Base-by-base conservation (phyloP, 1,140 invertebrate species). In the Acyrthosiphon pisum region DNA sequence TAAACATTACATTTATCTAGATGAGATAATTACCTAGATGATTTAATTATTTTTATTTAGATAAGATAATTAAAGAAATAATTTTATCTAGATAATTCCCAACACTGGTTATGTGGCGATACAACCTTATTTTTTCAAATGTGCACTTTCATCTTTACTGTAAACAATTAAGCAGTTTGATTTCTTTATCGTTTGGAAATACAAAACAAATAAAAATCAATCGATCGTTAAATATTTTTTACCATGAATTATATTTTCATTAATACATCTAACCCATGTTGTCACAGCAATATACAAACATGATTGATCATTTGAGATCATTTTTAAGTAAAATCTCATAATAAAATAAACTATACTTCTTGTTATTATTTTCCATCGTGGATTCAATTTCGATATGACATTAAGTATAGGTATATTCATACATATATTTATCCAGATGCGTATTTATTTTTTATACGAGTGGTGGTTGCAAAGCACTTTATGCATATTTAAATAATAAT, bases 241-340 rank as follows among this genome's bases (percentile, higher is more conserved):
- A 14, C 0, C 9, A 11, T 11, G 9, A 30, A 9, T 30, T 60
- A 50, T 50, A 50, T 50, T 60, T 60, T 3, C 6, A 26, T 6
- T 30, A 60, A 30, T 68, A 68, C 30, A 60, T 30, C 26, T 0
- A 60, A 11, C 56, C 26, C 30, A 30, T 68, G n/a, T n/a, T 68
- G n/a, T n/a, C 4, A 76, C 30, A 18, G 6, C 0, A 20, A 76
- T n/a, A 35, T 76, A 1, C 6, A n/a, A 6, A 6, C 6, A 14
- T n/a, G 60, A 6, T 14, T 0, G 0, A 1, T 76, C 0, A 0
- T 3, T 30, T 14, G 4, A 68, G 3, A 76, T 76, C 0, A n/a
- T 76, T 68, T 76, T 35, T 4, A 76, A n/a, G 0, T 76, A 6
- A 35, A 76, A n/a, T 76, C 0, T 6, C 30, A 76, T n/a, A 41